Conservation (phyloP, 2,797 vertebrate species). For the Pelodytes ibericus region DNA sequence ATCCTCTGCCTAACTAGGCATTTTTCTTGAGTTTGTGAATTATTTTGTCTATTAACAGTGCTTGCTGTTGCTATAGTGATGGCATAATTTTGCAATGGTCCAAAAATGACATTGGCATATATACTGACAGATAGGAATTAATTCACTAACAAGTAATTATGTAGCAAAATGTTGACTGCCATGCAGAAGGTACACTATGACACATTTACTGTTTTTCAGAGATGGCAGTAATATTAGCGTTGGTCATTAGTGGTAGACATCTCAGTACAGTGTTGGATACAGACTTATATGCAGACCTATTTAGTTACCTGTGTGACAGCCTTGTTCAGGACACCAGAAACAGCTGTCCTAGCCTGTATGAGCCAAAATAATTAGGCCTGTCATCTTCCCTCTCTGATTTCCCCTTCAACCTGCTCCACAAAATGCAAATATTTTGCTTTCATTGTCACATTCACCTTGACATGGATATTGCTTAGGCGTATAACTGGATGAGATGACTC, state of each 20-base stretch:
- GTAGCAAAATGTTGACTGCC: slow-evolving; percentile 93
- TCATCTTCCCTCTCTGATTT: slow-evolving; percentile 98
- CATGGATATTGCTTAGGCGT: slow-evolving; percentile 98
- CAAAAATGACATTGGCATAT: slow-evolving; percentile 81
- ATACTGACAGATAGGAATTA: slow-evolving; percentile 92
- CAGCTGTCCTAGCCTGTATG: slow-evolving; percentile 99
- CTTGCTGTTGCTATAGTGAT: slow-evolving; percentile 81
- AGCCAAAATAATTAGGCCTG: slow-evolving; percentile 99
- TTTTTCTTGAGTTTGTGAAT: slow-evolving; percentile 72
- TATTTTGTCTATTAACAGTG: slow-evolving; percentile 76
- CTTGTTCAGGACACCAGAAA: slow-evolving; percentile 99
- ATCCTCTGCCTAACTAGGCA: slow-evolving; percentile 75
- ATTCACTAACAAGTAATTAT: slow-evolving; percentile 96
- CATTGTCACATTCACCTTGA: slow-evolving; percentile 99
- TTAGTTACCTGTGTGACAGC: slow-evolving; percentile 99
- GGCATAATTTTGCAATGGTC: slow-evolving; percentile 85
- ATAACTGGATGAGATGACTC: slow-evolving; percentile 99
- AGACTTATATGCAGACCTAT: slow-evolving; percentile 96
- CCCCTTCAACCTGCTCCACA: slow-evolving; percentile 97
- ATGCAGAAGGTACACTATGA: slow-evolving; percentile 85
- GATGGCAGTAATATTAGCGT: slow-evolving; percentile 99
- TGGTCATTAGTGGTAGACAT: slow-evolving; percentile 98
- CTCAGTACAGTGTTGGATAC: slow-evolving; percentile 88
- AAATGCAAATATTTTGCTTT: slow-evolving; percentile 99
- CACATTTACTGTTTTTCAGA: slow-evolving; percentile 88